Evolutionary conservation across 2,797 vertebrate species (phyloP).

Genomic region (Gallinago stenura): DNA sequence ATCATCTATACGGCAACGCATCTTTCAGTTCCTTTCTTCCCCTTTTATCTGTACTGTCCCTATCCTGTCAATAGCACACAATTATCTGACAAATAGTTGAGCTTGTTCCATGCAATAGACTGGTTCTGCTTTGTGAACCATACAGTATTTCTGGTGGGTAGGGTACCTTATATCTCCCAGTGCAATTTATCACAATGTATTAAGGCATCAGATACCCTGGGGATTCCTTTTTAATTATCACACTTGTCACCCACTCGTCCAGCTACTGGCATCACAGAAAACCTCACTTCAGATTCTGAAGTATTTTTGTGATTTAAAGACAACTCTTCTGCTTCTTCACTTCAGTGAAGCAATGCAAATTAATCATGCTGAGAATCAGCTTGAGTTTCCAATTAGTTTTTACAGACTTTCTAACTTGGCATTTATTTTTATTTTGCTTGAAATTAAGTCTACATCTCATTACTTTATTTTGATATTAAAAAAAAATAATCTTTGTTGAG

Average conservation of each 20-base stretch:
- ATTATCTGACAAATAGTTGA: background rate
- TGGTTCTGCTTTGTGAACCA: background rate
- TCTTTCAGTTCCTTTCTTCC: background rate
- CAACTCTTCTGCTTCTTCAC: background rate
- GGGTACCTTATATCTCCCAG: background rate
- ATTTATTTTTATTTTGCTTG: slow-evolving; percentile 29
- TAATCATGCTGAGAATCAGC: slow-evolving; percentile 3
- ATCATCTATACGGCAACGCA: background rate
- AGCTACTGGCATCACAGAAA: background rate
- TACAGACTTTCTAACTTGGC: background rate
- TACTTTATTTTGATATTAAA: slow-evolving; percentile 21
- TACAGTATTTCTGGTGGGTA: background rate
- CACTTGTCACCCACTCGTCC: slow-evolving; percentile 1
- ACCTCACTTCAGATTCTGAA: background rate
- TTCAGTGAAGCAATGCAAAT: background rate
- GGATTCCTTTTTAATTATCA: slow-evolving; percentile 40
- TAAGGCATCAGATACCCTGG: background rate
- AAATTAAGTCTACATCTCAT: slow-evolving; percentile 31
- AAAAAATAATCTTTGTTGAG: background rate
- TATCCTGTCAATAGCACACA: background rate
- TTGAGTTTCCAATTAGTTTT: slow-evolving; percentile 11
- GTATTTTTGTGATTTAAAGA: slow-evolving; percentile 17
- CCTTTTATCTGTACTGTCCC: background rate
- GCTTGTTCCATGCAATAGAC: background rate
- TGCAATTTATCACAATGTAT: background rate